Evolutionary conservation across 2,113 vertebrate genomes (phyloP).

Genomic region (Marcusenius ussheri): DNA sequence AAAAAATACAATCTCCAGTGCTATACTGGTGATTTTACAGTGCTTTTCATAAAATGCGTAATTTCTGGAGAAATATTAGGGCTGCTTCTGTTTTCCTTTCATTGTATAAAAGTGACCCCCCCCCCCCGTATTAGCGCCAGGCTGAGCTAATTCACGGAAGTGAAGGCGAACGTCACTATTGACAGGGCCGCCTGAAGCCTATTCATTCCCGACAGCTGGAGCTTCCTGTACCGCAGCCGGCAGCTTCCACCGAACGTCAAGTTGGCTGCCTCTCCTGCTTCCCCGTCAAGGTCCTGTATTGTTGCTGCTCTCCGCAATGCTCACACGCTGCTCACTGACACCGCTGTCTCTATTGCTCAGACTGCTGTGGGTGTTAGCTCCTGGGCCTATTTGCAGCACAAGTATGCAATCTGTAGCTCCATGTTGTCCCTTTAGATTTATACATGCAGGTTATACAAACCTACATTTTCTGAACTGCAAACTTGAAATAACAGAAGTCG

Average conservation of each 20-base stretch:
- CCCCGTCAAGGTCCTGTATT: constrained; percentile 60
- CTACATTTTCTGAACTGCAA: neutral
- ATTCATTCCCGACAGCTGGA: constrained; percentile 49
- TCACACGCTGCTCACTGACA: neutral
- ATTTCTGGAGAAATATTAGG: neutral
- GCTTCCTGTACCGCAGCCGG: constrained; percentile 68
- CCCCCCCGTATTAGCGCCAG: neutral
- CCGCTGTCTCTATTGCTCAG: neutral
- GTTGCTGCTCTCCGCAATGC: constrained; percentile 30
- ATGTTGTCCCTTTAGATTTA: neutral
- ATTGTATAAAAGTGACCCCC: constrained; percentile 13
- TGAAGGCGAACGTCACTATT: constrained; percentile 26
- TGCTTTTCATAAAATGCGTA: neutral
- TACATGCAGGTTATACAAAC: neutral
- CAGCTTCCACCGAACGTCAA: constrained; percentile 57
- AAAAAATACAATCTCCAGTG: neutral
- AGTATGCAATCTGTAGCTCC: neutral
- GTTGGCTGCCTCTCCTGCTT: constrained; percentile 57
- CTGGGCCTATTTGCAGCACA: neutral
- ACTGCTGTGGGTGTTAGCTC: neutral
- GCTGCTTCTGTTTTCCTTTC: neutral
- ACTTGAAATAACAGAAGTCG: neutral
- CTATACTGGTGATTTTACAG: neutral
- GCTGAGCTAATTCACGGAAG: constrained; percentile 24
- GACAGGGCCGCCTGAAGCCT: constrained; percentile 29